Percentiles rank a stretch among this genome's conserved stretches.
Conservation (phyloP, 2,113 vertebrate genomes). For the Melospiza melodia region DNA sequence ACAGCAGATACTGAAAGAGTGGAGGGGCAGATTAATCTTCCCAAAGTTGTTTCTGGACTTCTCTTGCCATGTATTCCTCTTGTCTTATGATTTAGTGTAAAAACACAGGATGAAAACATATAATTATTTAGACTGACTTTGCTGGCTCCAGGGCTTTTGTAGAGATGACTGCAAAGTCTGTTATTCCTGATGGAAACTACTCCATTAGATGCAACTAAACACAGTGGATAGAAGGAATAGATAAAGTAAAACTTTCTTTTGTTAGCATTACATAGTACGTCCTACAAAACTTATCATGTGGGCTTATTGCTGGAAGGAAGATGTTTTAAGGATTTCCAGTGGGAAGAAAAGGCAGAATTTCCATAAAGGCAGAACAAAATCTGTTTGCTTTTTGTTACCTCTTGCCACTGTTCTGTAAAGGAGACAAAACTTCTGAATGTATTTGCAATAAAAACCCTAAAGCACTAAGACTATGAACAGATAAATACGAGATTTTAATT, state of each 20-base stretch:
- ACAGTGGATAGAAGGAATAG: neutral
- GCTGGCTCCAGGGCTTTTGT: neutral
- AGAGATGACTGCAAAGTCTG: neutral
- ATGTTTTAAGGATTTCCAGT: neutral
- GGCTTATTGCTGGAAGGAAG: neutral
- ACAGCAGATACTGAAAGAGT: neutral
- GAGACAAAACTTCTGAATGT: neutral
- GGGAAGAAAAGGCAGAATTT: neutral
- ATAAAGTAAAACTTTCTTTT: neutral
- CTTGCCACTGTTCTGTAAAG: neutral
- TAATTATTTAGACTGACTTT: neutral
- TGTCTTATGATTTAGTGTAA: neutral
- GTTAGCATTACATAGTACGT: neutral
- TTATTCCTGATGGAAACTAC: neutral
- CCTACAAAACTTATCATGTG: neutral
- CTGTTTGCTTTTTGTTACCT: neutral
- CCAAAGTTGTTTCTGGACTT: neutral
- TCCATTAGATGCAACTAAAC: neutral
- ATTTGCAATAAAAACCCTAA: neutral
- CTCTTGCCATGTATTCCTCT: neutral
- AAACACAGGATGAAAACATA: neutral
- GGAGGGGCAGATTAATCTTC: neutral
- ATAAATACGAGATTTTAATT: constrained; percentile 10
- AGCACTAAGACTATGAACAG: neutral
- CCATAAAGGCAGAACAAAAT: neutral